These are phyloP conservation scores for Mythimna loreyi DNA, from an alignment of 2,888 invertebrate genomes.

Conservation along the genomic window DNA sequence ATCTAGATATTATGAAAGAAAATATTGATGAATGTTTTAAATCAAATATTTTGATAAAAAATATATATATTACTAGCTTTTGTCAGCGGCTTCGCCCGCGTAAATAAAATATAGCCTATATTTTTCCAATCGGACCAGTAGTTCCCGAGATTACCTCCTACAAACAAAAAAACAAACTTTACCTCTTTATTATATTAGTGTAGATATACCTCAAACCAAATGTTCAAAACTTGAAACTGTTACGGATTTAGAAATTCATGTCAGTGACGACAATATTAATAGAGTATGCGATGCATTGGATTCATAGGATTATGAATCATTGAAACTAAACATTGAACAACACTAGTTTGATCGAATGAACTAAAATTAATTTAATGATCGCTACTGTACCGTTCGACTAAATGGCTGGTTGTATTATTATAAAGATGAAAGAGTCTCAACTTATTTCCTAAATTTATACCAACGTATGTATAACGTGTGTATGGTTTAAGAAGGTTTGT, in stretches of 20 bases:
- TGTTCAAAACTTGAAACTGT: constrained; percentile 36
- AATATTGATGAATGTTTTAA: too few species aligned
- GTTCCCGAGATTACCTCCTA: too few species aligned
- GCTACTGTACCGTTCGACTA: constrained; percentile 3
- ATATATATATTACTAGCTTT: too few species aligned
- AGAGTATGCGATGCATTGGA: constrained; percentile 11
- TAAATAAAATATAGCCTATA: too few species aligned
- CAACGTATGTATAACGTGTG: too few species aligned
- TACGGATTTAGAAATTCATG: constrained; percentile 7
- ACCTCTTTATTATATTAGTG: too few species aligned
- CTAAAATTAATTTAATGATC: constrained; percentile 22
- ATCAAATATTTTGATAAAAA: too few species aligned
- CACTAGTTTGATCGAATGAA: constrained; percentile 12
- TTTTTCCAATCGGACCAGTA: too few species aligned
- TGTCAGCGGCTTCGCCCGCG: too few species aligned
- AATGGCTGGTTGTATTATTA: constrained; percentile 5
- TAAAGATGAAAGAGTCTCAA: constrained; percentile 6
- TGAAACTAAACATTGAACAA: constrained; percentile 28
- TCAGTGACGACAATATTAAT: constrained; percentile 6
- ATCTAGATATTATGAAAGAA: neutral
- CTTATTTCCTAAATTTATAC: too few species aligned
- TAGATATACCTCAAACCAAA: too few species aligned
- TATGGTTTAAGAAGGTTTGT: neutral
- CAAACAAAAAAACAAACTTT: too few species aligned
- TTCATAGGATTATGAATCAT: constrained; percentile 23